Percentiles rank a stretch among this genome's conserved stretches.
Evolutionary conservation across 2,797 vertebrate species (phyloP).

Genomic region (Syncerus caffer): DNA sequence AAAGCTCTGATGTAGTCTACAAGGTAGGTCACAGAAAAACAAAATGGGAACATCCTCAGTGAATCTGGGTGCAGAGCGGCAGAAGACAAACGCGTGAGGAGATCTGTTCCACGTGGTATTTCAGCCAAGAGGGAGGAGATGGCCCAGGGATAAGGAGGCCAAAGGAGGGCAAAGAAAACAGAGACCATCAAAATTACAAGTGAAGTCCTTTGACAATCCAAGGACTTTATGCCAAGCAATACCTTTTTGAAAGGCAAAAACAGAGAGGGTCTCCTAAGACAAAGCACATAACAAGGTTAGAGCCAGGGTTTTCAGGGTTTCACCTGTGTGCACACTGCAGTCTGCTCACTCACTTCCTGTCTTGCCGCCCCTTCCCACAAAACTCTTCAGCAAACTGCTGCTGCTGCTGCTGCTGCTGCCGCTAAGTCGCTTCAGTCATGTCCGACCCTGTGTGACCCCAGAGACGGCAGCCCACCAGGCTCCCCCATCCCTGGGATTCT

Average conservation of each 20-base stretch:
- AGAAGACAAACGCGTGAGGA: fast-evolving
- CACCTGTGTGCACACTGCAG: no score
- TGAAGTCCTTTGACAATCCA: background rate
- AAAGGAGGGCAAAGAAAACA: background rate
- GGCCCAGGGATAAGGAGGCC: fast-evolving
- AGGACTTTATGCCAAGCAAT: background rate
- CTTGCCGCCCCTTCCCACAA: background rate
- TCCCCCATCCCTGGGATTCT: no score
- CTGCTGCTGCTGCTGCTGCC: no score
- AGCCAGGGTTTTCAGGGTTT: background rate
- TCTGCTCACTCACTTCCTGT: background rate
- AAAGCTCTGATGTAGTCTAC: background rate
- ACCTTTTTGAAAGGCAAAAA: background rate
- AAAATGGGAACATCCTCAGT: background rate
- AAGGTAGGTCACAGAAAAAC: background rate
- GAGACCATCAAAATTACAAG: background rate
- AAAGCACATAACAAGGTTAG: no score
- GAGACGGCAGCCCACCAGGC: no score
- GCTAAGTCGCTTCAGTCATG: no score
- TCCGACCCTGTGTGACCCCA: no score
- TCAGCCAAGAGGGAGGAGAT: background rate
- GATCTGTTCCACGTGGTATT: background rate
- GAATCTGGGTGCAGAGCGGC: background rate
- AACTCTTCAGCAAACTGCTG: background rate
- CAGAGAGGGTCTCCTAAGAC: no score